Base-by-base conservation (phyloP, 2,113 vertebrate genomes). In the Panthera leo region DNA sequence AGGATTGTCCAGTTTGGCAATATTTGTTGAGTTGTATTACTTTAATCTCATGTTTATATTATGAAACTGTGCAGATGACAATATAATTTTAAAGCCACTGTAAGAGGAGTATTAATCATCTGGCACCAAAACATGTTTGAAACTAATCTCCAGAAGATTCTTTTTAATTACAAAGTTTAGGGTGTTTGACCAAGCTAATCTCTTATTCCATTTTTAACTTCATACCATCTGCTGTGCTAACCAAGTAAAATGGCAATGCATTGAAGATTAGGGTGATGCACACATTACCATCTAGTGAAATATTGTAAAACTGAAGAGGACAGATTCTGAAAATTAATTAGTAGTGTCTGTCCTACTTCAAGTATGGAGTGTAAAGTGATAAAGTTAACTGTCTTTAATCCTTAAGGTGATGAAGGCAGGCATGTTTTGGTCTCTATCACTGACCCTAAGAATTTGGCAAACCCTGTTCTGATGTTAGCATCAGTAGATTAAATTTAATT, bases 141-240 rank as follows among this genome's bases (percentile, higher is more conserved):
- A 84, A n/a, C 31, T 91, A 58, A 89, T 95, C 86, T 97, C 55
- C 31, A 53, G 45, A 83, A 79, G 29, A 95, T 23, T 23, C 10
- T 89, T 89, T 94, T 55, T 85, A 84, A 45, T 97, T 89, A 45
- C n/a, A 65, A 31, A 73, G 27, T 89, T 78, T 31, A 75, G 31
- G 27, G 3, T 84, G 23, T 80, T 97, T 97, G 87, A 70, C 75
- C n/a, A 96, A 91, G 34, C 31, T 83, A 63, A 86, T 82, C 42
- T 25, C 4, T 61, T 75, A 34, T 71, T 95, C 31, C 23, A n/a
- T 84, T 75, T 97, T 97, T 79, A 95, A 89, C 31, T 78, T 94
- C 36, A 19, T 13, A n/a, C 19, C 4, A 0, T 93, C 31, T 84
- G 18, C 45, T 48, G 0, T 42, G 31, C 29, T 61, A 68, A 65